Base-by-base conservation (phyloP, 2,888 invertebrate species). In the Dexiosoma caninum region DNA sequence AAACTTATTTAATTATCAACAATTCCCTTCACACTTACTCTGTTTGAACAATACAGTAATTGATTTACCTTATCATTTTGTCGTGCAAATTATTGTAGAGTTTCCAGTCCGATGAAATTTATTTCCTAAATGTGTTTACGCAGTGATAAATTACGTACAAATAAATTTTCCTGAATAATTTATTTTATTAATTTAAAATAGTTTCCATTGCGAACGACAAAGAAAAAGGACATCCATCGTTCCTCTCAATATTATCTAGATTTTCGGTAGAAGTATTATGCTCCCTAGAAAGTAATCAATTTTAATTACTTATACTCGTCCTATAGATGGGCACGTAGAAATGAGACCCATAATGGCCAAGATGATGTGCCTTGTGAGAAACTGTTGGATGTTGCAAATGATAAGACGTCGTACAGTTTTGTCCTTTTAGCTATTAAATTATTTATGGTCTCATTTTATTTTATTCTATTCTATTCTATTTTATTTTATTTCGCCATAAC, bases 231-330 rank as follows among this genome's bases (percentile, higher is more conserved):
- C 5, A 37, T 30, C 14, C 5, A 37, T 30, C 14, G 51, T 60
- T 30, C 32, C 12, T 51, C n/a, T 8, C 1, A 23, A 16, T 40
- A n/a, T 51, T 42, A 40, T 62, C 14, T 8, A 19, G 16, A 59
- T 59, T 75, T 66, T 42, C n/a, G 35, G 40, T 9, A 51, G 40
- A 35, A 42, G 16, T 51, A n/a, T 44, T 23, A 30, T 49, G 21
- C n/a, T 53, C 77, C 77, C 77, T 64, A 57, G 70, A 77, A 70
- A 64, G 70, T 77, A 70, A 77, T 77, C 77, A 70, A 77, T 77
- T 77, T 77, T 77, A 77, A 77, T 77, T 70, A 77, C 62, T 49
- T 27, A 8, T 57, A 12, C 46, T n/a, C n/a, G n/a, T n/a, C n/a
- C n/a, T 53, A 62, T 12, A 62, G 10, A 66, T 14, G 21, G 14